Conservation (phyloP, 2,888 invertebrate genomes). For the Adelphocoris suturalis region DNA sequence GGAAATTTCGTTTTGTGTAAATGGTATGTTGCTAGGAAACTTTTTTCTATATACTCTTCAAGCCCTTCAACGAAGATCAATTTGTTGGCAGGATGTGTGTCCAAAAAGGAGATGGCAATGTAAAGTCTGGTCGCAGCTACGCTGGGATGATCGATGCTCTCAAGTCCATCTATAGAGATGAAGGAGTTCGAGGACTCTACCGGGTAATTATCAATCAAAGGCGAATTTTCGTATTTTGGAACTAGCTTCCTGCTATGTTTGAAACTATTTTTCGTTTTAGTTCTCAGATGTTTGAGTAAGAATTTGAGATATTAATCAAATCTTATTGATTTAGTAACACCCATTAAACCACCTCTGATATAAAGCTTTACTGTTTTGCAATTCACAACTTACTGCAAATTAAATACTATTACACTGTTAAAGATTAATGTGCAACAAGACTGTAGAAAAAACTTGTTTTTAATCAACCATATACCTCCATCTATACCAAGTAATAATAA, state of each 20-base stretch:
- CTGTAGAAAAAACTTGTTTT: too few species aligned
- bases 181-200: conserved; percentile 95
- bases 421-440: too few species aligned
- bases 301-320: too few species aligned
- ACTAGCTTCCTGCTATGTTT: conserved; percentile 8
- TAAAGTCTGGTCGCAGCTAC: conserved; percentile 82
- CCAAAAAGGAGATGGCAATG: conserved; percentile 86
- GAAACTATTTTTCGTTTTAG: neutral
- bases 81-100: conserved; percentile 86
- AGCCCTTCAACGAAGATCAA: conserved; percentile 70
- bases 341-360: too few species aligned
- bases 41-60: conserved; percentile 62
- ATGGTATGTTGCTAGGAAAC: neutral
- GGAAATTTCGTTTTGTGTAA: neutral
- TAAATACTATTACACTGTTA: too few species aligned
- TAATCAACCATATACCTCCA: too few species aligned
- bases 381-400: too few species aligned
- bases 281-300: neutral
- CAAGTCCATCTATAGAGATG: conserved; percentile 91
- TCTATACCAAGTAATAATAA: too few species aligned
- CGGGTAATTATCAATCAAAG: conserved; percentile 83
- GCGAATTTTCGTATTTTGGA: neutral
- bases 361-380: too few species aligned
- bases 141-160: conserved; percentile 95
- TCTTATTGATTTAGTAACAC: too few species aligned